Conservation (phyloP, 1,140 invertebrate species). For the Adelges cooleyi region DNA sequence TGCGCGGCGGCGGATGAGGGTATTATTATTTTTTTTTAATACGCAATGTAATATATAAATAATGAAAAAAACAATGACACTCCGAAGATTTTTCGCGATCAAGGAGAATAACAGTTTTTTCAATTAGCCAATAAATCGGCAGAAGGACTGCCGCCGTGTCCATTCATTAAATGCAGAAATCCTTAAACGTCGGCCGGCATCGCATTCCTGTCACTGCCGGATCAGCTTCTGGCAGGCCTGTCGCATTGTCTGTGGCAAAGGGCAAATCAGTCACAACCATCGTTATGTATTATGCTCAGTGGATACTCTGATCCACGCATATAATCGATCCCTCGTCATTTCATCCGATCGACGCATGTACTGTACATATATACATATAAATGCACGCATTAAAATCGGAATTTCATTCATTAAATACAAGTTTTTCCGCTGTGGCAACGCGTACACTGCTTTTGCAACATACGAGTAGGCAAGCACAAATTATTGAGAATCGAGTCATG, state of each 20-base stretch:
- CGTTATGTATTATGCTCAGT: too few species aligned
- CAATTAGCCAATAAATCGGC: constrained; percentile 10
- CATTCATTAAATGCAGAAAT: neutral
- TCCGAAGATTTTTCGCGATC: neutral
- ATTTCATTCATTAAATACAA: constrained; percentile 2
- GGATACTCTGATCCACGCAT: too few species aligned
- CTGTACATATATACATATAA: neutral
- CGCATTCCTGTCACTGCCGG: neutral
- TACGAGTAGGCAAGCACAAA: neutral
- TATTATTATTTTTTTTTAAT: too few species aligned
- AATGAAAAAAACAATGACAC: too few species aligned
- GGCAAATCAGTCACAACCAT: too few species aligned
- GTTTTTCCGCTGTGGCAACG: neutral
- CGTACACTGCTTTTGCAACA: neutral
- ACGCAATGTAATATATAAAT: too few species aligned
- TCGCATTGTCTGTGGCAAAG: neutral
- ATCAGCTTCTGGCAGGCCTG: neutral
- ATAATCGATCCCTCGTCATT: too few species aligned
- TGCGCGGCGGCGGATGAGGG: too few species aligned
- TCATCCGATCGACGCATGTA: too few species aligned
- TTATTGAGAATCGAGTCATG: neutral
- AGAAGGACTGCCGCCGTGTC: neutral
- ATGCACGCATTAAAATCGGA: neutral
- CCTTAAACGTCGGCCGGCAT: neutral
- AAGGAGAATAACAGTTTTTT: neutral